Base-by-base conservation (phyloP, 2,113 vertebrate genomes). In the Globicephala melas region DNA sequence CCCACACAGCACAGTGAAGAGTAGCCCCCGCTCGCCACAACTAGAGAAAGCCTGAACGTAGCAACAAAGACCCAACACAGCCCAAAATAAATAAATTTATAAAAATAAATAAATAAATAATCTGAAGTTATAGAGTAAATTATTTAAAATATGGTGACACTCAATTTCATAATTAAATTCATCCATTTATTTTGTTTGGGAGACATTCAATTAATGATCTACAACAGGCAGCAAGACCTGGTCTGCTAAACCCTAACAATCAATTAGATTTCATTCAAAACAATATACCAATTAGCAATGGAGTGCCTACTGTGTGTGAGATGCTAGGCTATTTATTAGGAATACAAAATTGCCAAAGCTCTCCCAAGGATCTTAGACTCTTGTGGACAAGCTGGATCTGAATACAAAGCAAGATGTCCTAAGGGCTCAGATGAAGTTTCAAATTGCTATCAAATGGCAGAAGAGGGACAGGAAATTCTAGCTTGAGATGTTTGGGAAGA, bases 151-250 rank as follows among this genome's bases (percentile, higher is more conserved):
- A 79, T 10, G 87, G 82, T 83, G 71, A 36, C 26, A 91, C 41
- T 84, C 26, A 67, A 36, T 76, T 91, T 95, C 14, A 77, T 97
- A 94, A 96, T 96, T 88, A 87, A 88, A 86, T 94, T 33, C 70
- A 94, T 96, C 38, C 47, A 50, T 65, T 74, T 55, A 23, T 12
- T 95, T 93, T 73, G 55, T 93, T 91, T 83, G 55, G 21, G 63
- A 97, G 62, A 74, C 53, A 93, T 82, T 93, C 71, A 80, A 67
- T 89, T 67, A 94, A 80, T 28, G 67, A 70, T 80, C 58, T 60
- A 70, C 41, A 21, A 65, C 55, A 50, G 60, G 31, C 53, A 71
- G 2, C 26, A 88, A 80, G 82, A 92, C 7, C 70, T 92, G 38
- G 26, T 70, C 25, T 13, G 28, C 31, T n/a, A 65, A 12, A 96